phyloP scores from a whole-genome alignment of 2,888 invertebrate species.

The Girardia tigrina region DNA sequence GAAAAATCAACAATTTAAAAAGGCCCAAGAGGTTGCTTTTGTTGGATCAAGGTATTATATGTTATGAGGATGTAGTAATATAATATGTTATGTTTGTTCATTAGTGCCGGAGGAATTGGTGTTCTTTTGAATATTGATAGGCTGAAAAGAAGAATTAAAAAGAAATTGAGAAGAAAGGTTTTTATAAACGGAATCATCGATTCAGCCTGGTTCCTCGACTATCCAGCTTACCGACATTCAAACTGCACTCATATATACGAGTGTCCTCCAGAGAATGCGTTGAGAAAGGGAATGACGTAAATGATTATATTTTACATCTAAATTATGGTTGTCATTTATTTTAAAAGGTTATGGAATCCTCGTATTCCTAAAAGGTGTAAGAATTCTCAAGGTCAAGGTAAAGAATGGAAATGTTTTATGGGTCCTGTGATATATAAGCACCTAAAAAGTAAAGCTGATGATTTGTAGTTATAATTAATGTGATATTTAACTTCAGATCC shows the following conservation, averaged over 20 bases:
- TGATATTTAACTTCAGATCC: slow-evolving; percentile 15
- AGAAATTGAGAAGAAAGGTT: slow-evolving; percentile 24
- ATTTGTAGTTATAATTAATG: neutral
- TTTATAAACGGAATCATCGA: slow-evolving; percentile 25
- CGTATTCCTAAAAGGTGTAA: slow-evolving; percentile 27
- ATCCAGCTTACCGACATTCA: slow-evolving; percentile 24
- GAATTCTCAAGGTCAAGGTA: neutral
- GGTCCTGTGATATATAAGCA: slow-evolving; percentile 28
- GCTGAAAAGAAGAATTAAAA: slow-evolving; percentile 20
- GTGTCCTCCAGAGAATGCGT: slow-evolving; percentile 24
- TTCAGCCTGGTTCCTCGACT: slow-evolving; percentile 33
- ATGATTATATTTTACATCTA: too few relatives aligned
- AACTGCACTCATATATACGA: slow-evolving; percentile 28
- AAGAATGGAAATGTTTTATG: slow-evolving; percentile 32
- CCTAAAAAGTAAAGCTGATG: slow-evolving; percentile 15
- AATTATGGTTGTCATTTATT: neutral
- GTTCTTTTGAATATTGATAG: slow-evolving; percentile 31
- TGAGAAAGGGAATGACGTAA: slow-evolving; percentile 30
- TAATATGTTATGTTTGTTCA: neutral
- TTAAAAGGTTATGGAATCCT: slow-evolving; percentile 31
- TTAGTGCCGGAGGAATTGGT: slow-evolving; percentile 32
- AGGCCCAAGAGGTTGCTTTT: neutral
- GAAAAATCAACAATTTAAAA: neutral
- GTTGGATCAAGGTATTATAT: neutral
- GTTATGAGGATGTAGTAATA: neutral